phyloP scores from a whole-genome alignment of 2,113 vertebrate species.

The Aplodontia rufa region DNA sequence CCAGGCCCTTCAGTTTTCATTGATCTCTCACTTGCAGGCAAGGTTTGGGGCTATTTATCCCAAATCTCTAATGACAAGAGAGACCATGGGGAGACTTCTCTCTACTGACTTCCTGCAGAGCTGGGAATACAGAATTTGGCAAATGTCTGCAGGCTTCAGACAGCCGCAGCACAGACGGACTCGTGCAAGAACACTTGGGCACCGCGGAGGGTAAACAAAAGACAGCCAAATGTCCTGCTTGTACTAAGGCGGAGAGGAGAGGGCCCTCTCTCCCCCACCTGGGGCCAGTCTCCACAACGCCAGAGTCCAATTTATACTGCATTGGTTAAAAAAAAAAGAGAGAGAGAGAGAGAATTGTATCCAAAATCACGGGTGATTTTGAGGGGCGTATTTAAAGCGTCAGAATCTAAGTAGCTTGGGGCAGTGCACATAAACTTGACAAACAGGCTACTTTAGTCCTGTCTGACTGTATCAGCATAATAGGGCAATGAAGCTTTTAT shows the following conservation, averaged over 20 bases:
- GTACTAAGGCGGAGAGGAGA: slow-evolving; percentile 68
- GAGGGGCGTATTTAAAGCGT: slow-evolving; percentile 83
- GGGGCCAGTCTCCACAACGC: slow-evolving; percentile 68
- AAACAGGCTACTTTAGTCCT: slow-evolving; percentile 87
- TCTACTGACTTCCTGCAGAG: not conserved
- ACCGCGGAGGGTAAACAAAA: slow-evolving; percentile 42
- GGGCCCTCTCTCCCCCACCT: slow-evolving; percentile 62
- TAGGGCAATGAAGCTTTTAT: slow-evolving; percentile 89
- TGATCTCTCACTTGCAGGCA: not conserved
- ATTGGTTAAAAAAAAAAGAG: slow-evolving; percentile 67
- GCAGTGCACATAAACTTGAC: slow-evolving; percentile 88
- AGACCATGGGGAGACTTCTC: not conserved
- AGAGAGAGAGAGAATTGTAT: slow-evolving; percentile 74
- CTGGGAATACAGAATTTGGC: slow-evolving; percentile 49
- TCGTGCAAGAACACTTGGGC: not conserved
- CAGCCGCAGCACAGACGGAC: slow-evolving; percentile 9
- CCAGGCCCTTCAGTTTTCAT: not conserved
- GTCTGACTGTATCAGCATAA: slow-evolving; percentile 87
- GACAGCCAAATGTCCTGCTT: slow-evolving; percentile 68
- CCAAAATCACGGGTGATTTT: slow-evolving; percentile 82
- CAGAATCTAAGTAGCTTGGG: slow-evolving; percentile 85
- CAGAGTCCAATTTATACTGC: slow-evolving; percentile 80
- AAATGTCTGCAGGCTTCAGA: slow-evolving; percentile 49
- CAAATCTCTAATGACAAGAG: not conserved
- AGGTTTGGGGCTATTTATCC: slow-evolving; percentile 42